A percentile compares a stretch with the other conserved stretches of the same genome.
These are phyloP conservation scores for Pseudotriccus pelzelni DNA, from an alignment of 2,797 vertebrate genomes.

Conservation along the genomic window DNA sequence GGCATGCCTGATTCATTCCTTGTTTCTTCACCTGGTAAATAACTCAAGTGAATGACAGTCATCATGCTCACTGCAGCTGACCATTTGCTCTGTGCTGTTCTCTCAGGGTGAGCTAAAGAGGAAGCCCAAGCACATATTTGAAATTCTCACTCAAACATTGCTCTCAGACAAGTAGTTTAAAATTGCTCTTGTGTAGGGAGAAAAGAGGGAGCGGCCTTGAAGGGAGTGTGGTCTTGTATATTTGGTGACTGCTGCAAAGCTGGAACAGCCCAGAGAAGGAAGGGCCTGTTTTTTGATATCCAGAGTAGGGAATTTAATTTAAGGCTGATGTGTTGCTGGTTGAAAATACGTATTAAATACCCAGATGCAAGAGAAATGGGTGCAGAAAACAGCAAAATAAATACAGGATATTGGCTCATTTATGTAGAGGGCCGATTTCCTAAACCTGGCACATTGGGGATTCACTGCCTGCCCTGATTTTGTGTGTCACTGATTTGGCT, in stretches of 20 bases:
- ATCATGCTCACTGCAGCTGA: neutral
- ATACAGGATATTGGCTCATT: constrained; percentile 37
- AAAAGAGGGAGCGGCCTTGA: neutral
- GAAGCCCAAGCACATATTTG: constrained; percentile 1
- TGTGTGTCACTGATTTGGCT: constrained; percentile 68
- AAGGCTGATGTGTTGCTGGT: constrained; percentile 25
- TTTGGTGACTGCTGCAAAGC: neutral
- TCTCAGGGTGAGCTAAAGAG: neutral
- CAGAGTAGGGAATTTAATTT: constrained; percentile 52
- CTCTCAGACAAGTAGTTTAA: constrained; percentile 38
- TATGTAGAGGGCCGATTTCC: constrained; percentile 42
- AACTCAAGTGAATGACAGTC: neutral
- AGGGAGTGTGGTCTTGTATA: neutral
- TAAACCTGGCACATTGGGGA: constrained; percentile 52
- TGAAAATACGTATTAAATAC: constrained; percentile 27
- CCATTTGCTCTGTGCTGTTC: neutral
- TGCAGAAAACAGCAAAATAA: constrained; percentile 52
- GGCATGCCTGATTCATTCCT: neutral
- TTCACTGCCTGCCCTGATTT: constrained; percentile 57
- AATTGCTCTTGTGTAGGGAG: constrained; percentile 23
- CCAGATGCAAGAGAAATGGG: constrained; percentile 36
- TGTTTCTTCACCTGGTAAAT: neutral
- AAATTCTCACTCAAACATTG: constrained; percentile 49
- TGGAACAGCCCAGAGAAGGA: neutral
- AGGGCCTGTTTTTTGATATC: constrained; percentile 32